Conservation (phyloP, 2,888 invertebrate species). For the Adineta ricciae region DNA sequence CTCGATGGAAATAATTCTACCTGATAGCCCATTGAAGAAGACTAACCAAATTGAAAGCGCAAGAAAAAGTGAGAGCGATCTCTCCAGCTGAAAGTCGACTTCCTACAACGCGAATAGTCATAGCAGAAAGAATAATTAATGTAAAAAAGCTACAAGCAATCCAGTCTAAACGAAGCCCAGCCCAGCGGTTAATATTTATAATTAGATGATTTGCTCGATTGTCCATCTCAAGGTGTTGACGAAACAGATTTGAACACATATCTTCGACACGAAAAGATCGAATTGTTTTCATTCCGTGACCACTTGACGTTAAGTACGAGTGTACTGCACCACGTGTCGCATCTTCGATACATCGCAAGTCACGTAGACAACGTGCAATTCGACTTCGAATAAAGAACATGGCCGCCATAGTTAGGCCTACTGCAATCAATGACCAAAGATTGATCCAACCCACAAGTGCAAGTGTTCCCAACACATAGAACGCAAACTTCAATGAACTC, state of each 20-base stretch:
- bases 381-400: constrained; percentile 36
- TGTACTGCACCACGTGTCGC: not conserved
- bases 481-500: not conserved
- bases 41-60: not conserved
- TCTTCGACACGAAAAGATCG: not conserved
- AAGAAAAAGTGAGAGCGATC: not conserved
- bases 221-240: constrained; percentile 58
- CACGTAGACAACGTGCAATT: not conserved
- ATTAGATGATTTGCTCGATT: constrained; percentile 83
- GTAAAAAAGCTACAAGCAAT: constrained; percentile 75
- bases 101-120: not conserved
- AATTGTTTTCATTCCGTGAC: not conserved
- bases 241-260: constrained; percentile 49
- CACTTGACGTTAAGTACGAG: not conserved
- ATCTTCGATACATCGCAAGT: not conserved
- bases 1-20: not conserved
- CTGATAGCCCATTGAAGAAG: constrained; percentile 60
- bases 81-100: not conserved
- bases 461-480: not conserved
- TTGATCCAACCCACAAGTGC: not conserved
- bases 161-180: constrained; percentile 82
- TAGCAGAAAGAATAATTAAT: constrained; percentile 59
- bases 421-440: not conserved
- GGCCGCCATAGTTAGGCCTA: not conserved
- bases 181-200: constrained; percentile 76